Evolutionary conservation across 2,888 invertebrate genomes (phyloP), one percentile per base, ranked within the genome.

Genomic region (Epinotia ramella): DNA sequence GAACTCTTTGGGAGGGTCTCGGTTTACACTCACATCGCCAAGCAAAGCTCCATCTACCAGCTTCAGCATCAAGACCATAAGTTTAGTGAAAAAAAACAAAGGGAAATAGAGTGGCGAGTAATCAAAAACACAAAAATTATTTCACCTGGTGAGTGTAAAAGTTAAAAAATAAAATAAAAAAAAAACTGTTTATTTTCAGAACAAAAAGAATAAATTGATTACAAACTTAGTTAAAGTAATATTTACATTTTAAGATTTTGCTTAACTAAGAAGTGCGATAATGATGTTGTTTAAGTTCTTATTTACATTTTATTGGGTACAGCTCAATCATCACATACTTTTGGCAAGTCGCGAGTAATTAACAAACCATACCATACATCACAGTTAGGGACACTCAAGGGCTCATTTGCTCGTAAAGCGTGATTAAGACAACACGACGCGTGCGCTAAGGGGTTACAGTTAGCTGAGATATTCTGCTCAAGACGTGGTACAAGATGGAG

Each of bases 401-500:
- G 33, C 33, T 56, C 46, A 16, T 59, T 68, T 20, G 46, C 44
- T 69, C 59, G 59, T 69, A 69, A 69, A 69, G 46, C 69, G 69
- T 60, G 60, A 69, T 69, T 69, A 69, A 60, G 68, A 59, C 62
- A 33, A 62, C 62, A 33, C 28, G 28, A 60, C 62, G 33, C 57
- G 60, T 46, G 69, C 44, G 68, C 68, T 68, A 24, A 44, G 59
- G 60, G 57, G 69, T 24, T 69, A 69, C 59, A 69, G 59, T 46
- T 60, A 68, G 69, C 69, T 59, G 59, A 69, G 69, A 69, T 57
- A 59, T 59, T 20, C 57, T 9, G 16, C 20, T 40, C 33, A 57
- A 59, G 20, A 68, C 40, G 33, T 40, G 67, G 40, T 16, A 6
- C 20, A 57, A 40, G 57, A 18, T 56, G 56, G 3, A 40, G 18